Evolutionary conservation across 2,888 invertebrate genomes (phyloP).

Genomic region (Macroteleia sp.): DNA sequence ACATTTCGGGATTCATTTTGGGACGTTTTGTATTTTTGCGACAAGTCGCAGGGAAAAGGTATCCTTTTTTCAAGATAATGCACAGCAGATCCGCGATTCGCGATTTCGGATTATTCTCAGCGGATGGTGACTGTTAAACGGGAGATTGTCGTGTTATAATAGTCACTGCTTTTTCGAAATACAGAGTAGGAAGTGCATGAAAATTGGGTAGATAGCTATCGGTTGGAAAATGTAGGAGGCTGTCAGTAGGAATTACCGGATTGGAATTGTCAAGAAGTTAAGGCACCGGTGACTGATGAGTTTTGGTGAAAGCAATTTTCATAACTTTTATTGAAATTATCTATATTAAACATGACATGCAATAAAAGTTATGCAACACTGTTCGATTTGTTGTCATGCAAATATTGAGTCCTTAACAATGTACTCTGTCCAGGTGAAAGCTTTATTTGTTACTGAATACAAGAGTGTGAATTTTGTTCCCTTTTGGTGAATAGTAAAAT

Average conservation of each 20-base stretch:
- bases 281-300: slow-evolving; percentile 48
- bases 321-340: slow-evolving; percentile 36
- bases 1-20: slow-evolving; percentile 36
- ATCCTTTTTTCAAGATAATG: too few relatives aligned
- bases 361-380: slow-evolving; percentile 31
- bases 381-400: slow-evolving; percentile 45
- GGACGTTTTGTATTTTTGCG: slow-evolving; percentile 36
- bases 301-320: slow-evolving; percentile 39
- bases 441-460: too few relatives aligned
- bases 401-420: slow-evolving; percentile 19
- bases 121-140: slow-evolving; percentile 23
- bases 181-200: slow-evolving; percentile 43
- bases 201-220: slow-evolving; percentile 54
- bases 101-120: slow-evolving; percentile 35
- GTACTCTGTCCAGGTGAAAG: slow-evolving; percentile 19
- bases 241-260: slow-evolving; percentile 47
- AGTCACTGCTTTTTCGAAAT: slow-evolving; percentile 8
- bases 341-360: slow-evolving; percentile 21
- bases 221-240: slow-evolving; percentile 23
- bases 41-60: slow-evolving; percentile 16
- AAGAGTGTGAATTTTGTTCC: too few relatives aligned
- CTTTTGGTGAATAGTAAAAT: too few relatives aligned
- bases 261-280: slow-evolving; percentile 55
- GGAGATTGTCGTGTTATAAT: background rate
- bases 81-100: slow-evolving; percentile 8